phyloP scores from a whole-genome alignment of 2,797 vertebrate species.

The Neopelma chrysocephalum region DNA sequence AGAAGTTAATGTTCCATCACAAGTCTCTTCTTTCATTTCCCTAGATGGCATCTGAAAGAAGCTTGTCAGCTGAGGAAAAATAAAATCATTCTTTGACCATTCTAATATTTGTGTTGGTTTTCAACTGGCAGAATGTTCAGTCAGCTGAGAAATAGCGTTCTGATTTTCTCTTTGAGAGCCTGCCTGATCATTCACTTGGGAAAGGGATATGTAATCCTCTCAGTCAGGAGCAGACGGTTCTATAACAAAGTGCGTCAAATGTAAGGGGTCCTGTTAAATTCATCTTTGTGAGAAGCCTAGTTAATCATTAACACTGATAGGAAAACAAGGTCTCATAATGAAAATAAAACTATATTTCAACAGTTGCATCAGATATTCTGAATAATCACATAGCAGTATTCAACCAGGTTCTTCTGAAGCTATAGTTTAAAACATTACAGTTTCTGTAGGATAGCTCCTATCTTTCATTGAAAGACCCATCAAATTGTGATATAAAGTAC shows the following conservation, averaged over 20 bases:
- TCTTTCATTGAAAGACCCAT: background rate
- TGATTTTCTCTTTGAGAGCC: constrained; percentile 17
- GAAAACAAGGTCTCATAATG: background rate
- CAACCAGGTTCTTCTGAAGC: background rate
- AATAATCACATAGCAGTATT: background rate
- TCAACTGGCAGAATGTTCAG: constrained; percentile 32
- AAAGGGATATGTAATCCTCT: background rate
- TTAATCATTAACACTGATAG: constrained; percentile 16
- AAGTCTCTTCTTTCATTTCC: constrained; percentile 29
- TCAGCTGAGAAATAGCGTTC: constrained; percentile 35
- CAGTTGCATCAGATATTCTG: background rate
- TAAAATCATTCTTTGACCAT: background rate
- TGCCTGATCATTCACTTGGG: constrained; percentile 42
- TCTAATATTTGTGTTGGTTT: constrained; percentile 30
- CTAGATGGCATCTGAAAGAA: constrained; percentile 11
- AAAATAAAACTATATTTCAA: background rate
- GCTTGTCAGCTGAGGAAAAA: constrained; percentile 20
- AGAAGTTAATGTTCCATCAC: constrained; percentile 39
- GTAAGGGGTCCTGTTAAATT: constrained; percentile 10
- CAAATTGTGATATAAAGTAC: background rate
- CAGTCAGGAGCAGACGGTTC: background rate
- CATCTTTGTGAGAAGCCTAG: background rate
- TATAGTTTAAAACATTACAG: background rate
- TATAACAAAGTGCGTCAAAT: constrained; percentile 14
- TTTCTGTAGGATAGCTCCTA: background rate